Evolutionary conservation across 2,113 vertebrate species (phyloP), one percentile per base, ranked within the genome.

Genomic region (Plotosus lineatus): DNA sequence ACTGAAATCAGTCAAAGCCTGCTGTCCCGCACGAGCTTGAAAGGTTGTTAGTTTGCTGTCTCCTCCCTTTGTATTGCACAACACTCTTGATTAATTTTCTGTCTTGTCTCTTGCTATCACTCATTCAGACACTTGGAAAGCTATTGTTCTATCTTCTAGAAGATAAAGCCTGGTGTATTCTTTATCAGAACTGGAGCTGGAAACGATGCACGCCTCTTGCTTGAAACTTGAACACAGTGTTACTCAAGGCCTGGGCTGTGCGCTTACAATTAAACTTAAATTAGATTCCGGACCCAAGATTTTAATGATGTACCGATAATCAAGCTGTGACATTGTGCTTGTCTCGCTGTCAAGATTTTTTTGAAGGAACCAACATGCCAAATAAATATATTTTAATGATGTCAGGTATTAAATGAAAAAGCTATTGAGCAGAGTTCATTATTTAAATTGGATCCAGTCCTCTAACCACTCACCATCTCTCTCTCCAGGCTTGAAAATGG

Each of bases 401-500:
- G 31, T 65, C 40, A 3, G 36, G 36, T 23, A 23, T 65, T 38
- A 40, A 65, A 38, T 65, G 36, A 23, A 21, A 65, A 23, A 23
- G 33, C 0, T 8, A 5, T 26, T 3, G 65, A 68, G 21, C 38
- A 42, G 21, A 1, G 10, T 12, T 17, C 14, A 17, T 7, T 23
- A 48, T 2, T 51, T 6, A 21, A 3, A 21, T 33, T 19, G 31
- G 44, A 50, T 17, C 17, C 2, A 9, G 7, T 23, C 50, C 10
- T 19, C 14, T 17, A 38, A 26, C 46, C 42, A 71, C 28, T 55
- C 5, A 3, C 28, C 11, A 7, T 66, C 23, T 77, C 51, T 77
- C 51, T 50, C 48, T 33, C 15, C 81, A 97, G 96, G 90, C 94
- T 93, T 90, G 82, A 92, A 89, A 83, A 99, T 99, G 97, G 97